phyloP scores from a whole-genome alignment of 2,888 invertebrate genomes.

The Scelioninae gen. 2 region DNA sequence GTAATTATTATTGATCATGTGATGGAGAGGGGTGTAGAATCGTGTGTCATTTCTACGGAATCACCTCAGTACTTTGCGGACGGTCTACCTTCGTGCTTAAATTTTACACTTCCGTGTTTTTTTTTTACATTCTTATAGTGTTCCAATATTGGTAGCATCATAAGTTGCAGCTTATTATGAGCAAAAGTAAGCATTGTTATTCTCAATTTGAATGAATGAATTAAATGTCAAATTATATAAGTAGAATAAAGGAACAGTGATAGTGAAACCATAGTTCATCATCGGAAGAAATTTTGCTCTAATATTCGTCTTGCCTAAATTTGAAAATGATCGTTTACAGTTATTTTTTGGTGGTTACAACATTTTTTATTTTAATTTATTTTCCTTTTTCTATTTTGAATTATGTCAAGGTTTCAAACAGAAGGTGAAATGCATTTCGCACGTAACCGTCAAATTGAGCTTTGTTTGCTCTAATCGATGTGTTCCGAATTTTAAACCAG shows the following conservation, averaged over 20 bases:
- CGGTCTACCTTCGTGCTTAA: slow-evolving; percentile 66
- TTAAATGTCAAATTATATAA: neutral
- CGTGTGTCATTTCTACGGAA: slow-evolving; percentile 72
- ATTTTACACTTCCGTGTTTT: slow-evolving; percentile 62
- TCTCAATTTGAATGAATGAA: slow-evolving; percentile 12
- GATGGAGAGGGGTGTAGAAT: slow-evolving; percentile 62
- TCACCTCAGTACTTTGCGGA: slow-evolving; percentile 69
- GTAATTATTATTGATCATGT: slow-evolving; percentile 56
- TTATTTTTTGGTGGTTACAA: too few relatives aligned
- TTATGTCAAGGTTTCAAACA: slow-evolving; percentile 10
- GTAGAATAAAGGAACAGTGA: neutral
- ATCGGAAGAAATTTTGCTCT: neutral
- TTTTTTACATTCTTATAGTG: slow-evolving; percentile 26
- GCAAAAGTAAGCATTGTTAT: slow-evolving; percentile 61
- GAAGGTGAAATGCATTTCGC: slow-evolving; percentile 13
- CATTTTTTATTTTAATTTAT: neutral
- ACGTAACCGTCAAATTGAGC: slow-evolving; percentile 9
- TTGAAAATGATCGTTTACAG: too few relatives aligned
- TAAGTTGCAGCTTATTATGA: slow-evolving; percentile 53
- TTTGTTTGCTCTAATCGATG: slow-evolving; percentile 1
- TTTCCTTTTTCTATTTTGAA: slow-evolving; percentile 20
- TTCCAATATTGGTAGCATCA: slow-evolving; percentile 17
- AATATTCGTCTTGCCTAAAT: too few relatives aligned
- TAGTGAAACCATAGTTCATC: neutral
- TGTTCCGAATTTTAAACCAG: slow-evolving; percentile 9